A percentile compares a stretch with the other conserved stretches of the same genome.
Conservation (phyloP, 2,888 invertebrate genomes). For the Thera britannica region DNA sequence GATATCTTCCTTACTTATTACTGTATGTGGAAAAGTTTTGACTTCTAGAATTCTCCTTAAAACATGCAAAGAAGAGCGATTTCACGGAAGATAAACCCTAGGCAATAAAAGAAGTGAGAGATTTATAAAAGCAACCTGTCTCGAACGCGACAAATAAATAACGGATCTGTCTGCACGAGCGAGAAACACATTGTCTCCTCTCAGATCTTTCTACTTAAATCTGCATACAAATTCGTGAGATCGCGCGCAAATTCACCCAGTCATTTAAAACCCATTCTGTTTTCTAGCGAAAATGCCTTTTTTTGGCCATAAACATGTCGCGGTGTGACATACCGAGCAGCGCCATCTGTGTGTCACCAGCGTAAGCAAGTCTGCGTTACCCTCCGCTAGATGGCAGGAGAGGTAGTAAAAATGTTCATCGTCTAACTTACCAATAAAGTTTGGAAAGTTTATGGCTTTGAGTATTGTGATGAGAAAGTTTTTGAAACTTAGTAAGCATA, state of each 20-base stretch:
- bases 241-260: slow-evolving; percentile 79
- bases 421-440: slow-evolving; percentile 18
- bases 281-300: slow-evolving; percentile 69
- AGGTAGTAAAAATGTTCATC: slow-evolving; percentile 43
- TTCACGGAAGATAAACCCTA: slow-evolving; percentile 48
- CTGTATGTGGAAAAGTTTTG: not conserved
- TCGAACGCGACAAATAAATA: slow-evolving; percentile 65
- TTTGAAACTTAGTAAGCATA: slow-evolving; percentile 6
- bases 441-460: slow-evolving; percentile 24
- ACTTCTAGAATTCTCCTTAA: slow-evolving; percentile 39
- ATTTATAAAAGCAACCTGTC: slow-evolving; percentile 58
- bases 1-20: not conserved
- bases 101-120: slow-evolving; percentile 49
- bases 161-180: slow-evolving; percentile 69
- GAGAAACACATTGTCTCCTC: slow-evolving; percentile 70
- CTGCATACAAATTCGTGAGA: slow-evolving; percentile 80
- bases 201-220: slow-evolving; percentile 76
- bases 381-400: slow-evolving; percentile 64
- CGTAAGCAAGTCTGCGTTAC: slow-evolving; percentile 51
- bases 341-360: slow-evolving; percentile 59
- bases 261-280: slow-evolving; percentile 81
- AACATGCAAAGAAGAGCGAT: slow-evolving; percentile 44
- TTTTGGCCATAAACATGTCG: slow-evolving; percentile 77
- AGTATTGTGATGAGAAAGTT: slow-evolving; percentile 24
- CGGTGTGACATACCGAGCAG: slow-evolving; percentile 61